These are phyloP conservation scores for Patella caerulea DNA, from an alignment of 2,888 invertebrate genomes.

Conservation along the genomic window DNA sequence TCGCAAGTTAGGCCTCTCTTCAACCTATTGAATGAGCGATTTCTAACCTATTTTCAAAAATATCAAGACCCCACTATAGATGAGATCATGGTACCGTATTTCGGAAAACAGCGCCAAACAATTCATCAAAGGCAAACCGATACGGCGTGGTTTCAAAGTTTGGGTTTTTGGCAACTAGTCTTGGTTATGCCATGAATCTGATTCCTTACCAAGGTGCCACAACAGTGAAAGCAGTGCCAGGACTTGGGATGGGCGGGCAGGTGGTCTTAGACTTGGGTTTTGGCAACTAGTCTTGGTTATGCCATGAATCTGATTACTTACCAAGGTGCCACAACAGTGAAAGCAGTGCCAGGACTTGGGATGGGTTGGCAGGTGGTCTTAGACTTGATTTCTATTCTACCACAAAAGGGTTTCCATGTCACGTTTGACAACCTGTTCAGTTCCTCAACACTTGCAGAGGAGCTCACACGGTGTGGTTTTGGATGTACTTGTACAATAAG, in stretches of 20 bases:
- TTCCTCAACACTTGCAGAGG: conserved; percentile 20
- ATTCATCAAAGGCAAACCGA: conserved; percentile 44
- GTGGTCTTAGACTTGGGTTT: conserved; percentile 44
- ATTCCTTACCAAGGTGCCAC: conserved; percentile 23
- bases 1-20: conserved; percentile 34
- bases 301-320: conserved; percentile 32
- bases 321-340: conserved; percentile 15
- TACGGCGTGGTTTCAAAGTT: conserved; percentile 48
- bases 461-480: conserved; percentile 17
- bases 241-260: neutral
- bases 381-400: conserved; percentile 3
- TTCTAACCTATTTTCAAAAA: conserved; percentile 18
- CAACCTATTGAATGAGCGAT: conserved; percentile 26
- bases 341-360: conserved; percentile 13
- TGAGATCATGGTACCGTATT: conserved; percentile 68
- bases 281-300: conserved; percentile 31
- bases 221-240: neutral
- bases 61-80: conserved; percentile 46
- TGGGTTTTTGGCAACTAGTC: conserved; percentile 34
- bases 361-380: conserved; percentile 17
- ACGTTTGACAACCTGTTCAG: conserved; percentile 37
- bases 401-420: conserved; percentile 16
- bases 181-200: conserved; percentile 27
- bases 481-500: conserved; percentile 28
- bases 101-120: conserved; percentile 46